Conservation (phyloP, 2,113 vertebrate species). For the Thryonomys swinderianus region DNA sequence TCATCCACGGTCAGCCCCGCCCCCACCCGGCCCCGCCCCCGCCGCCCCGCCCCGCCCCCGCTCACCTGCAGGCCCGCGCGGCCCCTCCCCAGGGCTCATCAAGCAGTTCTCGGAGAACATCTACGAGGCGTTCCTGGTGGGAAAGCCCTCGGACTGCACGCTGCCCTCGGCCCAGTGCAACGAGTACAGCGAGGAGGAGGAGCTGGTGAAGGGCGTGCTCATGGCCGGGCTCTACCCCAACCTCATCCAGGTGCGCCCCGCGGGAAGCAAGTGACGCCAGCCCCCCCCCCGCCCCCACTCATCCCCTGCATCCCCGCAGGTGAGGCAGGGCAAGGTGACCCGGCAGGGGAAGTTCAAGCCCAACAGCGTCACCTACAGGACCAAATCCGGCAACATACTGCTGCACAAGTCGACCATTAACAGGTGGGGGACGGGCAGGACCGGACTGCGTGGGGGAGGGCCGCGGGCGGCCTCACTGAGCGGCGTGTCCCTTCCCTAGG, state of each 20-base stretch:
- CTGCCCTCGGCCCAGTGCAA: conserved; percentile 89
- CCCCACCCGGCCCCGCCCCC: background rate
- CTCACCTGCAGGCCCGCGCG: background rate
- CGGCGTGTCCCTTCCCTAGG: conserved; percentile 79
- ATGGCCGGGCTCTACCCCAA: conserved; percentile 97
- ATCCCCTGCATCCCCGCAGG: conserved; percentile 80
- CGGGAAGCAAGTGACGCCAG: background rate
- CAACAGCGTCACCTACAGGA: conserved; percentile 89
- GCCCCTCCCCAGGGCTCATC: conserved; percentile 90
- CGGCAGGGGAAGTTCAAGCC: conserved; percentile 95
- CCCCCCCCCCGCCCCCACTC: background rate
- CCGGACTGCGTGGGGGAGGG: fast-evolving
- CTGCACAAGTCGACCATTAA: conserved; percentile 97
- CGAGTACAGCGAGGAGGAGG: conserved; percentile 92
- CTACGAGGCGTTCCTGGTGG: conserved; percentile 91
- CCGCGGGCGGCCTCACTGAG: fast-evolving
- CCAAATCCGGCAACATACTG: conserved; percentile 91
- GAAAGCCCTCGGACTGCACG: conserved; percentile 87
- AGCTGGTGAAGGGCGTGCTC: conserved; percentile 95
- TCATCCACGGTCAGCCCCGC: conserved; percentile 91
- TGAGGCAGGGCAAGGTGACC: conserved; percentile 93
- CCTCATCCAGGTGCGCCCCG: conserved; percentile 93
- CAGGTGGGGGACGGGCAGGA: conserved; percentile 80
- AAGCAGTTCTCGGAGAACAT: conserved; percentile 97
- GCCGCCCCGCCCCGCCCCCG: background rate